These are phyloP conservation scores for Nephrotoma flavescens DNA, from an alignment of 2,888 invertebrate genomes.

Conservation along the genomic window DNA sequence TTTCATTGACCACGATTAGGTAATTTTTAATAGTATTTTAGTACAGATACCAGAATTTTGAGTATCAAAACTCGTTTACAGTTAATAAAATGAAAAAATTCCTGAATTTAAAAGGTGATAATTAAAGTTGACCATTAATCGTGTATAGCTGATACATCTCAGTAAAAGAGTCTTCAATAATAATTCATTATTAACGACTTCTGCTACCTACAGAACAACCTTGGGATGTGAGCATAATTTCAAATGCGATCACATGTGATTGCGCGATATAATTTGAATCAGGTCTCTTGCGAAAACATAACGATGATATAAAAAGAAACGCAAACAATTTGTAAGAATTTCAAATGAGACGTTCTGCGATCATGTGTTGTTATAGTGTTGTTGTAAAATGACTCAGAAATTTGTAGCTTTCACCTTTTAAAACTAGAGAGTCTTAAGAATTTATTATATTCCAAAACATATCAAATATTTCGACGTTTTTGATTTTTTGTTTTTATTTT, in stretches of 20 bases:
- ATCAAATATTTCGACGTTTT: neutral
- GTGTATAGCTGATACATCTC: no score
- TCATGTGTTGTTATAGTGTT: neutral
- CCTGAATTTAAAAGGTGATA: no score
- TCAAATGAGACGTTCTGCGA: neutral
- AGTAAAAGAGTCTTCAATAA: neutral
- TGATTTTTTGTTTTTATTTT: neutral
- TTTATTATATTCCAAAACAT: neutral
- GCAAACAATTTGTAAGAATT: neutral
- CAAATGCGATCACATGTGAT: neutral
- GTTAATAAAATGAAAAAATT: no score
- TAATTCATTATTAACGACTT: neutral
- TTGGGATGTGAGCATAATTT: neutral
- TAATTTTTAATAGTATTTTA: no score
- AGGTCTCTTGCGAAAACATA: neutral
- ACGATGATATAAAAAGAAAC: neutral
- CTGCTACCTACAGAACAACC: neutral
- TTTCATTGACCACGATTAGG: no score
- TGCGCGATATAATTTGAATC: neutral
- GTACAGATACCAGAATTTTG: no score
- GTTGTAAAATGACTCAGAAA: neutral
- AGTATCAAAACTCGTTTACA: no score
- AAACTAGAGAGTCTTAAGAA: neutral
- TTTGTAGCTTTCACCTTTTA: neutral
- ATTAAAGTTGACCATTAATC: no score